A percentile compares a stretch with the other conserved stretches of the same genome.
Conservation (phyloP, 2,888 invertebrate species). For the Tipula unca region DNA sequence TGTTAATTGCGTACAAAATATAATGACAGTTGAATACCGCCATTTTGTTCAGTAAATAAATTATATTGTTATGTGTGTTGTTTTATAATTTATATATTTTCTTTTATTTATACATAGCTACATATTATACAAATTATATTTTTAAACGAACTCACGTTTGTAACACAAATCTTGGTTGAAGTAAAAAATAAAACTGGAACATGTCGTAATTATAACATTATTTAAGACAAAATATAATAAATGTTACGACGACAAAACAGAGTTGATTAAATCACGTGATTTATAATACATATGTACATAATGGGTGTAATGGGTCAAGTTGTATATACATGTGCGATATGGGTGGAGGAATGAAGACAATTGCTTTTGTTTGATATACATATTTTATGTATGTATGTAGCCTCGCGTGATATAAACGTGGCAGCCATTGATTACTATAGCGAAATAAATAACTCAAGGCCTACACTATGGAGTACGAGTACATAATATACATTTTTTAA, state of each 20-base stretch:
- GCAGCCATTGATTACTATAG: background rate
- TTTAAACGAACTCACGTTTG: too few relatives aligned
- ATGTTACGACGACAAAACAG: background rate
- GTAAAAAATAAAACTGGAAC: background rate
- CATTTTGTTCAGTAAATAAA: background rate
- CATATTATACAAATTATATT: too few relatives aligned
- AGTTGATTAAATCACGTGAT: background rate
- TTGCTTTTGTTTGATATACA: background rate
- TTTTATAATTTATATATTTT: too few relatives aligned
- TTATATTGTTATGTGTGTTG: background rate
- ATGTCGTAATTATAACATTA: background rate
- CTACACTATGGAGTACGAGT: background rate
- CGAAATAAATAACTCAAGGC: background rate
- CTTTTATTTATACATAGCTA: too few relatives aligned
- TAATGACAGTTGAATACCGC: background rate
- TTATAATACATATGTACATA: background rate
- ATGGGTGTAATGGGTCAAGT: background rate
- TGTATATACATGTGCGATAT: background rate
- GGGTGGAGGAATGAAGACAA: background rate
- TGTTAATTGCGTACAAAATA: background rate
- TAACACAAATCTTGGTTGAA: too few relatives aligned
- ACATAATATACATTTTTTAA: background rate
- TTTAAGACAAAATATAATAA: background rate
- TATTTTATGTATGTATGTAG: background rate
- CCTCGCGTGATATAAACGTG: background rate